Conservation (phyloP, 2,888 invertebrate species). For the Bhutanitis thaidina region DNA sequence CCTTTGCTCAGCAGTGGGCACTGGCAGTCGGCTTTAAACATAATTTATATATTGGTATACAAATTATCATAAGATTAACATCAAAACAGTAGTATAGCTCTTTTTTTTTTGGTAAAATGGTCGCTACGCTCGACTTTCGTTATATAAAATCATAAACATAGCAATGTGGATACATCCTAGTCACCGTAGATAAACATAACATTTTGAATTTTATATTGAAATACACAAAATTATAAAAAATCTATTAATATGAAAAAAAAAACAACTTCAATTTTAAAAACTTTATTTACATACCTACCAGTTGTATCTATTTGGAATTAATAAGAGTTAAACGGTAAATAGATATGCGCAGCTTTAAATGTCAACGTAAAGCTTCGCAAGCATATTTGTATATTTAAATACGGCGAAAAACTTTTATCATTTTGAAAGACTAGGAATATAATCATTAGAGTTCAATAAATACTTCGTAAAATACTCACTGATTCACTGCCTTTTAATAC, state of each 20-base stretch:
- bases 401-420: background rate
- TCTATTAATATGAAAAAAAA: conserved; percentile 9
- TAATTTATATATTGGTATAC: too few relatives aligned
- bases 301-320: conserved; percentile 5
- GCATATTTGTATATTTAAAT: conserved; percentile 8
- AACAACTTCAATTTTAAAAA: conserved; percentile 25
- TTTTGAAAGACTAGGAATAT: conserved; percentile 5
- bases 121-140: too few relatives aligned
- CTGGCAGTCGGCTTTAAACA: too few relatives aligned
- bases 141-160: too few relatives aligned
- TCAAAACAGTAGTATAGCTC: too few relatives aligned
- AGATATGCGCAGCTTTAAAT: background rate
- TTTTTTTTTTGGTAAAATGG: too few relatives aligned
- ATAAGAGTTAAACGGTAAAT: conserved; percentile 3
- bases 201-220: too few relatives aligned
- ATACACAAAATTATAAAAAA: too few relatives aligned
- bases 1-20: too few relatives aligned
- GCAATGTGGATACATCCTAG: too few relatives aligned
- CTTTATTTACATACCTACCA: conserved; percentile 32
- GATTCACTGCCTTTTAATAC: background rate
- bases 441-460: conserved; percentile 6
- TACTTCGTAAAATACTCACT: conserved; percentile 10
- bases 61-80: too few relatives aligned
- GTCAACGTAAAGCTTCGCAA: conserved; percentile 11
- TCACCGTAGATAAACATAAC: too few relatives aligned